These are phyloP conservation scores for Paraescarpia echinospica DNA, from an alignment of 1,140 invertebrate species.

Conservation along the genomic window DNA sequence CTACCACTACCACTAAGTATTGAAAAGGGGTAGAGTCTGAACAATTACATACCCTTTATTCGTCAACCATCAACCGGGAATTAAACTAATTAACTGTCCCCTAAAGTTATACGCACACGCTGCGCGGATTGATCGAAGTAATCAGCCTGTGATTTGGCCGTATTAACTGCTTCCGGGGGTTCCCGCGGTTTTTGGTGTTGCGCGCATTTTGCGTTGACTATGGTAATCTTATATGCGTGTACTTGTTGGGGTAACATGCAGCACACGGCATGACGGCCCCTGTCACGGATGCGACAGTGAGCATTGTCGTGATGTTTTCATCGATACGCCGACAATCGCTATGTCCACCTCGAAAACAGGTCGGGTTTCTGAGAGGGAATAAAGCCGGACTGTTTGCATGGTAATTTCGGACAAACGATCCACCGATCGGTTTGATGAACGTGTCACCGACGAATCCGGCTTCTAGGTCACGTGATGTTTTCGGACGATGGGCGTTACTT, in stretches of 20 bases:
- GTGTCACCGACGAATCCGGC: neutral
- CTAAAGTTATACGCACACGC: neutral
- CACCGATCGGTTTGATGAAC: neutral
- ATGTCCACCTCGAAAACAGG: neutral
- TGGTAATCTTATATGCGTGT: neutral
- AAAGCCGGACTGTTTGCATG: neutral
- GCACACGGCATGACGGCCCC: neutral
- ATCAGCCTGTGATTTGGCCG: neutral
- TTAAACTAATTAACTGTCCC: neutral
- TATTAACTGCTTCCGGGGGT: neutral
- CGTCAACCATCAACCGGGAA: neutral
- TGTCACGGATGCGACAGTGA: neutral
- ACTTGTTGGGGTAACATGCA: neutral
- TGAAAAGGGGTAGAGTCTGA: neutral
- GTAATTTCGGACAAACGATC: conserved; percentile 1
- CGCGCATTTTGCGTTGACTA: neutral
- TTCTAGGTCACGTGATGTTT: neutral
- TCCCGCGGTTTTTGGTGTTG: neutral
- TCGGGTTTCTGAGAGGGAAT: neutral
- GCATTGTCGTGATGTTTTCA: neutral
- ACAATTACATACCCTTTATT: neutral
- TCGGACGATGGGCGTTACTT: too few relatives aligned
- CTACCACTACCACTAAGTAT: neutral
- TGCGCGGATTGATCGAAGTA: neutral
- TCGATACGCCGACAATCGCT: neutral